Evolutionary conservation across 2,797 vertebrate species (phyloP), one percentile per base, ranked within the genome.

Genomic region (Spinus olivaceus): DNA sequence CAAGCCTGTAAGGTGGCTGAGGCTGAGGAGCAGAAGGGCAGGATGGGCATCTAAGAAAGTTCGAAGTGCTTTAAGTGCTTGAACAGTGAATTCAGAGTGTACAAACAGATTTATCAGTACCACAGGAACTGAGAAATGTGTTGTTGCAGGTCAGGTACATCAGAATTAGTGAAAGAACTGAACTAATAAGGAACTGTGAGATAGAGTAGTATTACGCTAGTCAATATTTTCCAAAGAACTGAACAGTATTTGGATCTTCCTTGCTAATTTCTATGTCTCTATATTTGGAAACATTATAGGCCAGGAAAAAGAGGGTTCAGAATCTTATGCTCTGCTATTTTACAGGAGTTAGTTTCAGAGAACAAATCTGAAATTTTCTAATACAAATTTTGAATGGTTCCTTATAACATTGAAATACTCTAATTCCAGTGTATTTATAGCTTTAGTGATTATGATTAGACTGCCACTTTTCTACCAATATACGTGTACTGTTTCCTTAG

Each of bases 141-240:
- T 42, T 49, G 46, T 39, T 24, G 9, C 35, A n/a, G 5, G 30
- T 81, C 35, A 91, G 12, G 21, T 76, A 19, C 30, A 71, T 20
- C 10, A 69, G 39, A 76, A 81, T 35, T 76, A 57, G 7, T 53
- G 22, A 65, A 78, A 76, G 21, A 72, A 65, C 4, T 33, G 71
- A 81, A 25, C 6, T 46, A 56, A 67, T 0, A 71, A 60, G 1
- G 2, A 14, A 56, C 7, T 5, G 0, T 74, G 59, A 71, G 57
- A 57, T 22, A 70, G 3, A 30, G 4, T 35, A 56, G 2, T 17
- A 53, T 14, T 51, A 19, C 8, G 4, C 5, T 47, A 73, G 33
- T 27, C 16, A 42, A 17, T 27, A 30, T 14, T 49, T 19, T 0
- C 0, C 4, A 23, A 51, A 60, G 14, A 53, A 1, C 3, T 39